Evolutionary conservation across 2,888 invertebrate genomes (phyloP), one percentile per base, ranked within the genome.

Genomic region (Acronicta leporina): DNA sequence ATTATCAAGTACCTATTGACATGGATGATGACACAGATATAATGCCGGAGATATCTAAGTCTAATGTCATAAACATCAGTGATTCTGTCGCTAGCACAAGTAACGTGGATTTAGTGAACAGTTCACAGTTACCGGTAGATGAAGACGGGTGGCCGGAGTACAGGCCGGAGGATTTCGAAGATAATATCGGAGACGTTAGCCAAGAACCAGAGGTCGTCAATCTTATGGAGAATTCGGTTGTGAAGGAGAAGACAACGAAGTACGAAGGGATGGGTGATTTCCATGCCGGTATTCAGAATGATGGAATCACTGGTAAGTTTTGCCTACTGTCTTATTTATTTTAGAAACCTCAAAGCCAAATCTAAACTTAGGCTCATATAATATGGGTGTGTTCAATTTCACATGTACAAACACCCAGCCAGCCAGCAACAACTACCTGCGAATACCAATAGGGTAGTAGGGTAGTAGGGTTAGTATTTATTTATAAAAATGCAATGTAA

Each of bases 251-350:
- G 0, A 75, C 72, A 3, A 67, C 84, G 0, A 91, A 90, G 63
- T 91, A 94, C 71, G 90, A 90, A 61, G 92, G 91, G 1, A 94
- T 95, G 82, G 96, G 95, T 0, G 91, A 94, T 63, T 96, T 96
- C 74, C 92, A 94, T 54, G 95, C 94, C 5, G 95, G 95, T 61
- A 95, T 96, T 14, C 92, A 95, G 69, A 96, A 97, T 84, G 96
- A 97, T 86, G 97, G 96, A 0, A 94, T 95, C 0, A 96, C 96
- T 64, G 96, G 95, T 92, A 79, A 75, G 59, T 55, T 33, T 33
- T 30, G 30, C 30, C 7, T 30, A 3, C 10, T n/a, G 10, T 9
- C 11, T 33, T 33, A 9, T 30, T 30, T 30, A 9, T 30, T 2
- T 8, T 9, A 30, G 1, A 30, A 10, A 30, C 20, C 20, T 20